phyloP scores from a whole-genome alignment of 2,797 vertebrate genomes.

The Varecia variegata region DNA sequence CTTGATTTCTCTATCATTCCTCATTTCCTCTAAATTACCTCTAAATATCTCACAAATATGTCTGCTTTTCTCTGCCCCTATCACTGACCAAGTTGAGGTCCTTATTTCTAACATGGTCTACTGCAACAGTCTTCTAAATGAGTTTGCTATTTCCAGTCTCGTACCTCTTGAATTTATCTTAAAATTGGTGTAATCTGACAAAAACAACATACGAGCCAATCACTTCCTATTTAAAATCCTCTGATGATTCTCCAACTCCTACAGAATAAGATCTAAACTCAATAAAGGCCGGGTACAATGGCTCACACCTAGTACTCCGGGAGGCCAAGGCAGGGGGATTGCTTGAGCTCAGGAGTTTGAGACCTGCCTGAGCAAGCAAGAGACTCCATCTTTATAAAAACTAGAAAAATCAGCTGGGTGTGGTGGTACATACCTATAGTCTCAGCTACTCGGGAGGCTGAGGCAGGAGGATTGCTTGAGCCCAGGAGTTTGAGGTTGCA shows the following conservation, averaged over 20 bases:
- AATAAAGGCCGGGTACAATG: not conserved
- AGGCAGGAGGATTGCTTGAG: not conserved
- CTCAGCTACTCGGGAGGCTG: not conserved
- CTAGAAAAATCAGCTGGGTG: not conserved
- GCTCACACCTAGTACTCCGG: not conserved
- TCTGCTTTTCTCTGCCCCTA: not conserved
- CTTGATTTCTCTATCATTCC: not conserved
- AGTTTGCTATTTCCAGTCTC: not conserved
- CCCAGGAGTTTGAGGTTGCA: no score
- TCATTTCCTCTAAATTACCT: not conserved
- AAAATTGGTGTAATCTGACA: not conserved
- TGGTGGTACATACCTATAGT: not conserved
- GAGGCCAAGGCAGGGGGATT: not conserved
- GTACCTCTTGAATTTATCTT: not conserved
- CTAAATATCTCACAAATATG: not conserved
- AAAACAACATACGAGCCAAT: not conserved
- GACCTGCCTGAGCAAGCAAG: not conserved
- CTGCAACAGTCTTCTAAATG: not conserved
- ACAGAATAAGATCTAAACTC: not conserved
- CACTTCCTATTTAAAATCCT: slow-evolving; percentile 48
- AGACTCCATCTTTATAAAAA: not conserved
- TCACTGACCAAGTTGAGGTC: not conserved
- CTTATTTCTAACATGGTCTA: not conserved
- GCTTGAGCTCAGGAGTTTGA: not conserved
- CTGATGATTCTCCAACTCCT: not conserved